Conservation (phyloP, 2,888 invertebrate genomes). For the Magallana nippona region DNA sequence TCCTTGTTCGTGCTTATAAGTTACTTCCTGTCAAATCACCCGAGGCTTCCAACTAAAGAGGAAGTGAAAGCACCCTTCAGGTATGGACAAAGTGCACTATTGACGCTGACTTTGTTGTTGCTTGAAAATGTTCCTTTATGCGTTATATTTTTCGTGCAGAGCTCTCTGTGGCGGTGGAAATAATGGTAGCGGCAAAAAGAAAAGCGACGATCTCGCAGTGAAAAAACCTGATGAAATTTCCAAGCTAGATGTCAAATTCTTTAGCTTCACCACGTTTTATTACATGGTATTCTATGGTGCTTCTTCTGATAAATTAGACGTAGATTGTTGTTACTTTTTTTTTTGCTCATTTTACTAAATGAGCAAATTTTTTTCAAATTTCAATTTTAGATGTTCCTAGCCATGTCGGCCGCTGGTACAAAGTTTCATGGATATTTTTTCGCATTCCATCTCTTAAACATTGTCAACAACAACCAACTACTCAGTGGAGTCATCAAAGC, state of each 20-base stretch:
- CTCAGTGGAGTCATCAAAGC: constrained; percentile 79
- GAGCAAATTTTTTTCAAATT: background rate
- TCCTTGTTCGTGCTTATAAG: constrained; percentile 77
- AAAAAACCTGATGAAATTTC: constrained; percentile 70
- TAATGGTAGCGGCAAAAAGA: constrained; percentile 46
- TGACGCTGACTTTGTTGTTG: no score
- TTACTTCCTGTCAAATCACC: constrained; percentile 79
- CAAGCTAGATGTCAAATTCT: constrained; percentile 77
- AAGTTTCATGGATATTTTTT: constrained; percentile 79
- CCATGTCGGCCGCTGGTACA: constrained; percentile 76
- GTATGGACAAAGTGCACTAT: constrained; percentile 51
- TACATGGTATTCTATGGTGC: constrained; percentile 75
- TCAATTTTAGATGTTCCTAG: constrained; percentile 75
- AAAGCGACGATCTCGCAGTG: constrained; percentile 60
- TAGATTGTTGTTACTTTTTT: background rate
- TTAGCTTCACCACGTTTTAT: constrained; percentile 79
- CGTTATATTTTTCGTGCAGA: constrained; percentile 52
- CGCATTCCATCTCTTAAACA: constrained; percentile 80
- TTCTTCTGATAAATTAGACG: background rate
- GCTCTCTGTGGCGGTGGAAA: constrained; percentile 60
- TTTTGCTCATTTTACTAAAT: background rate
- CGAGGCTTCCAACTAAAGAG: constrained; percentile 70
- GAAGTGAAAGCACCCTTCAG: constrained; percentile 68
- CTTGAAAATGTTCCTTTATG: no score
- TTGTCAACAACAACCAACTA: constrained; percentile 80